phyloP scores from a whole-genome alignment of 35 echinoderm and acorn worm genomes.

The Stichopus chloronotus region DNA sequence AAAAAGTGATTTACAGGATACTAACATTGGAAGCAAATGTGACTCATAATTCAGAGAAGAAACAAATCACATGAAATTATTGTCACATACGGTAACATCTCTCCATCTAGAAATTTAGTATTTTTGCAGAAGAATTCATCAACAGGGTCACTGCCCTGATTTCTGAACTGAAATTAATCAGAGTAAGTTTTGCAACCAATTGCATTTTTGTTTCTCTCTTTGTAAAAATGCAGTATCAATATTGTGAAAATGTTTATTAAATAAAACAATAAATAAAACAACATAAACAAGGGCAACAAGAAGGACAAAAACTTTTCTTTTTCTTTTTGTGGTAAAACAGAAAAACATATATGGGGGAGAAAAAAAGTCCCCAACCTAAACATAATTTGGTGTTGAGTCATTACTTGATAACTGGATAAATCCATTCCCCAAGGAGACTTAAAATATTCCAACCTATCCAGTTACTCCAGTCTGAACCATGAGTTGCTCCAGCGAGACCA shows the following conservation, averaged over 20 bases:
- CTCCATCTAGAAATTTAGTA: not conserved
- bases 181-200: not conserved
- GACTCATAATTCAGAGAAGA: not conserved
- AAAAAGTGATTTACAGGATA: not conserved
- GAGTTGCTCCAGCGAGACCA: conserved; percentile 47
- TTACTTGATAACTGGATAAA: conserved; percentile 53
- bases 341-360: not conserved
- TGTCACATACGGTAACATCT: not conserved
- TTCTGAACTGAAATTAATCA: not conserved
- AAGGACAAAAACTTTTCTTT: too few relatives aligned
- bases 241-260: not conserved
- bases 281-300: not conserved
- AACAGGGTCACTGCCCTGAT: conserved; percentile 33
- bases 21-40: not conserved
- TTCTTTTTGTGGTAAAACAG: not conserved
- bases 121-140: not conserved
- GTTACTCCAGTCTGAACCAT: conserved; percentile 44
- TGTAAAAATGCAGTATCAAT: not conserved
- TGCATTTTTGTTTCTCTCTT: not conserved
- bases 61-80: not conserved
- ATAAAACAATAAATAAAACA: not conserved
- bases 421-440: conserved; percentile 37
- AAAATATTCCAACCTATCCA: conserved; percentile 57
- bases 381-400: conserved; percentile 49
- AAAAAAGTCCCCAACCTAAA: conserved; percentile 50